A percentile compares a stretch with the other conserved stretches of the same genome.
Evolutionary conservation across 2,797 vertebrate species (phyloP).

Genomic region (Sebastes minor): DNA sequence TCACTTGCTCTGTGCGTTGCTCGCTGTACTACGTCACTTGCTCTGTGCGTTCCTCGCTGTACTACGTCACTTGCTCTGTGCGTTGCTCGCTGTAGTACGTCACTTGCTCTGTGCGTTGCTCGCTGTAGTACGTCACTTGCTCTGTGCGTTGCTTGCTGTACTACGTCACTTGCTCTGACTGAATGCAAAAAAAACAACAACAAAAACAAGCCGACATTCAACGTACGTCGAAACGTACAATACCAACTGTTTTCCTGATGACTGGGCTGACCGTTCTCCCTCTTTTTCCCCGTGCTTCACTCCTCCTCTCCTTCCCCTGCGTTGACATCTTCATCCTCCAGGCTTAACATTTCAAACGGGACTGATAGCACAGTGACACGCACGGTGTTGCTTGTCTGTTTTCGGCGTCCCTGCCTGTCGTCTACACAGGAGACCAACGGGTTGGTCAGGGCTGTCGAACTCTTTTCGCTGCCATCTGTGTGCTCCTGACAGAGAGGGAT

Average conservation of each 20-base stretch:
- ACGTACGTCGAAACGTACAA: not conserved
- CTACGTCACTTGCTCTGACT: not conserved
- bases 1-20: too few relatives aligned
- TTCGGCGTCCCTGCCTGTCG: conserved; percentile 15
- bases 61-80: not conserved
- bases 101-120: too few relatives aligned
- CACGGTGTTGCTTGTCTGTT: conserved; percentile 41
- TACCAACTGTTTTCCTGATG: not conserved
- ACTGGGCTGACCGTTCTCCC: too few relatives aligned
- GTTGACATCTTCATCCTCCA: conserved; percentile 39
- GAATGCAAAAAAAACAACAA: not conserved
- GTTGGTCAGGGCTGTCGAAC: conserved; percentile 49
- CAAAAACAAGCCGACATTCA: not conserved
- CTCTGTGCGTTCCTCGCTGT: too few relatives aligned
- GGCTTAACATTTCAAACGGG: conserved; percentile 55
- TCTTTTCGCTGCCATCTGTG: conserved; percentile 46
- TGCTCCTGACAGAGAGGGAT: conserved; percentile 31
- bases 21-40: too few relatives aligned
- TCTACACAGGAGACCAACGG: conserved; percentile 40
- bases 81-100: too few relatives aligned
- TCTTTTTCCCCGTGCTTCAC: not conserved
- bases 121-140: not conserved
- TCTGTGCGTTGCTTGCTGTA: not conserved
- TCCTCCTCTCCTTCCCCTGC: not conserved
- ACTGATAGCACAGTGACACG: conserved; percentile 38